Base-by-base conservation (phyloP, 2,888 invertebrate species). In the Calameuta idolon region DNA sequence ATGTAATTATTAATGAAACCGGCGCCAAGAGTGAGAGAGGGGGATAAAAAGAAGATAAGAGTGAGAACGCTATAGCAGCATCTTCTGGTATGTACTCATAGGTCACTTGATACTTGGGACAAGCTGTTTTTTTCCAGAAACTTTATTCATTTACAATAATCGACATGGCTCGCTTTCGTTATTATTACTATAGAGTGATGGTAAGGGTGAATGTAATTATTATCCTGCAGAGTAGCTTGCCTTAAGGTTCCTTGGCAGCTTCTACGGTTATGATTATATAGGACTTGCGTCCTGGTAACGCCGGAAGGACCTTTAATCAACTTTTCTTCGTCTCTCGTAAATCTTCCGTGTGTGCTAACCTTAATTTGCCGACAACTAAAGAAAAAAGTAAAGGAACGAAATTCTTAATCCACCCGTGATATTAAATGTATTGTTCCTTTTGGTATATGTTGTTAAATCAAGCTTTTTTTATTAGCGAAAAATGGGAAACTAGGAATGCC, bases 241-340 rank as follows among this genome's bases (percentile, higher is more conserved):
- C 31, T 71, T 11, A 71, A 30, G 31, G 11, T 30, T 30, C 71
- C 23, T 9, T 30, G 30, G 23, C 30, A 30, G 11, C 34, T 71
- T 71, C 23, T 12, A 71, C 30, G 3, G 71, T 30, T 31, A 9
- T 30, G 12, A 5, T 23, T 71, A 15, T 71, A 33, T 34, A 34
- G 71, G 23, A 55, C 23, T 15, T 15, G 40, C 5, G 40, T 40
- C 40, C 15, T 40, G 15, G 40, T 40, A 40, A 40, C 15, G 23
- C 40, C 23, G 40, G 77, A 82, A 77, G 75, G 76, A 79, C 82
- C 82, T 83, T 87, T 86, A 85, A 86, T 87, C 81, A 87, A 87
- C 81, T 83, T 84, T 79, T 81, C 83, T 82, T 85, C 85, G 85
- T 84, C 80, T 81, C 83, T 81, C 84, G 80, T 85, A 85, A 85